phyloP scores from a whole-genome alignment of 2,797 vertebrate species.

The Ammospiza maritima region DNA sequence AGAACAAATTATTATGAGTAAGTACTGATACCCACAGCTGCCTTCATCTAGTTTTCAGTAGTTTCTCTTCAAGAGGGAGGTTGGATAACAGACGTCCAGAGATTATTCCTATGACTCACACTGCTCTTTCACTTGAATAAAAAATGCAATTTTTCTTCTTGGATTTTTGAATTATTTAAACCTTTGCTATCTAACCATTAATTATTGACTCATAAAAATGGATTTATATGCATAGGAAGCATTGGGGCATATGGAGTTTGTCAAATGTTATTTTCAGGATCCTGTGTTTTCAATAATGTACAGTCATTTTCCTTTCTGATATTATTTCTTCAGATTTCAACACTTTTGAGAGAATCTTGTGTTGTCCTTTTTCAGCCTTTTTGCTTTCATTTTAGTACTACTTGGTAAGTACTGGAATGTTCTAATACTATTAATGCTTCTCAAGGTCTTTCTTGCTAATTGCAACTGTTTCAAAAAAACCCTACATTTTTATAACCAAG shows the following conservation, averaged over 20 bases:
- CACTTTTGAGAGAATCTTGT: background rate
- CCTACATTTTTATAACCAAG: background rate
- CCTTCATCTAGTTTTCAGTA: background rate
- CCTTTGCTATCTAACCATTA: background rate
- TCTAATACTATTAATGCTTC: background rate
- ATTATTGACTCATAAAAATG: background rate
- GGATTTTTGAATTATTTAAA: background rate
- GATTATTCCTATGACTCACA: background rate
- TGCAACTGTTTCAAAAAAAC: background rate
- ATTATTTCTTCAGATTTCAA: background rate
- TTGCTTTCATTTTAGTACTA: background rate
- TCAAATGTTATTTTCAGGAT: background rate
- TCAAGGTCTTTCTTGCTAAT: background rate
- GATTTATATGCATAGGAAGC: background rate
- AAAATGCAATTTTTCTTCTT: background rate
- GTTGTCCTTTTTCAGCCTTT: background rate
- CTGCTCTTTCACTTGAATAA: background rate
- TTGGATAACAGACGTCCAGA: background rate
- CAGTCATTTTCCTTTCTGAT: background rate
- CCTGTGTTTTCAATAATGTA: background rate
- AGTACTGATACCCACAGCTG: background rate
- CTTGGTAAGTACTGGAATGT: background rate
- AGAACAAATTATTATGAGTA: background rate
- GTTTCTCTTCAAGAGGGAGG: background rate
- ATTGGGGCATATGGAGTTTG: background rate